Base-by-base conservation (phyloP, 2,113 vertebrate genomes). In the Bungarus multicinctus region DNA sequence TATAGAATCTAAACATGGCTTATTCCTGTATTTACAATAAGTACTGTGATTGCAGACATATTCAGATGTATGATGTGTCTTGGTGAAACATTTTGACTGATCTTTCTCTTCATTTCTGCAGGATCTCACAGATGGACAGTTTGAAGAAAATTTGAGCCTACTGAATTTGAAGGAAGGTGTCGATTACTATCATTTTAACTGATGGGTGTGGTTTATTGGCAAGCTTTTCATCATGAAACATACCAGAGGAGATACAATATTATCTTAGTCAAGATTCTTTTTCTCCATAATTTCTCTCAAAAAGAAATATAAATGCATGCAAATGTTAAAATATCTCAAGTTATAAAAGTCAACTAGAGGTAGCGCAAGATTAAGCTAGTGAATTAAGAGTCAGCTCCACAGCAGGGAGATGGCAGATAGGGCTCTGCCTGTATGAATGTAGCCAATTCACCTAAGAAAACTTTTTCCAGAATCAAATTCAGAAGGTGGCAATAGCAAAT, bases 121-220 rank as follows among this genome's bases (percentile, higher is more conserved):
- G 99, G 99, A 99, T 96, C 98, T 99, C 97, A 99, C 99, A 0
- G 98, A 96, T 14, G 99, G 99, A 0, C 97, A 95, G 0, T 98
- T 99, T 94, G 99, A 99, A 95, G 96, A 98, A 91, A 99, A 99
- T 96, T 96, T 99, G 93, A 96, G 89, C 74, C 98, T 90, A 0
- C 97, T 98, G 94, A 94, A 97, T 89, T 95, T 97, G 95, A 97
- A 95, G 92, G 99, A 99, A 95, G 99, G 99, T 96, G 5, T 0
- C 34, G 98, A 98, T 96, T 98, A 98, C 88, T 93, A 97, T 5
- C 98, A 98, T 91, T 98, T 98, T 1, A 98, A 96, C 97, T 98
- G 88, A 97, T 18, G 23, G 0, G n/a, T 47, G 55, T 90, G 95
- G 94, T 96, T 85, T 85, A 20, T 0, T 3, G 27, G 4, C 5